phyloP scores from a whole-genome alignment of 1,140 invertebrate genomes.

The Proctacanthus coquilletti region DNA sequence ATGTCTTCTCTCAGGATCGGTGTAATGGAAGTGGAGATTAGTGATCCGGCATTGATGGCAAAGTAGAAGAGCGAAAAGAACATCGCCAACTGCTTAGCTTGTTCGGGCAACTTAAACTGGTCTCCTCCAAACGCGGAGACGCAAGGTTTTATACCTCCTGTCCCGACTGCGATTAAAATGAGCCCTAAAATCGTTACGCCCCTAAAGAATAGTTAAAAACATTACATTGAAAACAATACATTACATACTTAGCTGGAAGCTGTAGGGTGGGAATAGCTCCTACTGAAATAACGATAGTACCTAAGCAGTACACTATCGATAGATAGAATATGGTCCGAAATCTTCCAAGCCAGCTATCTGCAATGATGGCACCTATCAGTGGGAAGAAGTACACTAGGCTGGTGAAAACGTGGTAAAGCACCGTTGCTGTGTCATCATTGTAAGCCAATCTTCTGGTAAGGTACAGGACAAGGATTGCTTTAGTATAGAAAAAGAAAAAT shows the following conservation, averaged over 20 bases:
- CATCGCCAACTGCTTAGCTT: constrained; percentile 53
- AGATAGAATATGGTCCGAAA: constrained; percentile 78
- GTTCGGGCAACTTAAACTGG: constrained; percentile 73
- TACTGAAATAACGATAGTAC: constrained; percentile 64
- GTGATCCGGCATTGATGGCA: constrained; percentile 80
- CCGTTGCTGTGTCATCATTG: constrained; percentile 47
- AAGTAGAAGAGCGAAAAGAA: constrained; percentile 94
- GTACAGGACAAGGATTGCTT: constrained; percentile 66
- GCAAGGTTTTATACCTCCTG: constrained; percentile 95
- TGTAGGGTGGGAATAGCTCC: constrained; percentile 40
- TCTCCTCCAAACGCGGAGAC: constrained; percentile 95
- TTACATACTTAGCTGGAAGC: constrained; percentile 45
- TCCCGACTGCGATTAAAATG: constrained; percentile 71
- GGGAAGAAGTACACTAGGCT: constrained; percentile 71
- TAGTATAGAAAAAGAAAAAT: background rate
- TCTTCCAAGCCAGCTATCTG: constrained; percentile 65
- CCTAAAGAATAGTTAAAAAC: constrained; percentile 25
- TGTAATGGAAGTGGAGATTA: constrained; percentile 79
- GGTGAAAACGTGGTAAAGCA: constrained; percentile 63
- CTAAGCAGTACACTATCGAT: constrained; percentile 73
- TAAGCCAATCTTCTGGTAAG: constrained; percentile 50
- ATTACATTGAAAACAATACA: constrained; percentile 2
- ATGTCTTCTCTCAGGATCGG: constrained; percentile 72
- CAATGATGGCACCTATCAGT: constrained; percentile 68
- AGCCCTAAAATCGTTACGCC: constrained; percentile 62